Base-by-base conservation (phyloP, 1,140 invertebrate genomes). In the Diuraphis noxia region DNA sequence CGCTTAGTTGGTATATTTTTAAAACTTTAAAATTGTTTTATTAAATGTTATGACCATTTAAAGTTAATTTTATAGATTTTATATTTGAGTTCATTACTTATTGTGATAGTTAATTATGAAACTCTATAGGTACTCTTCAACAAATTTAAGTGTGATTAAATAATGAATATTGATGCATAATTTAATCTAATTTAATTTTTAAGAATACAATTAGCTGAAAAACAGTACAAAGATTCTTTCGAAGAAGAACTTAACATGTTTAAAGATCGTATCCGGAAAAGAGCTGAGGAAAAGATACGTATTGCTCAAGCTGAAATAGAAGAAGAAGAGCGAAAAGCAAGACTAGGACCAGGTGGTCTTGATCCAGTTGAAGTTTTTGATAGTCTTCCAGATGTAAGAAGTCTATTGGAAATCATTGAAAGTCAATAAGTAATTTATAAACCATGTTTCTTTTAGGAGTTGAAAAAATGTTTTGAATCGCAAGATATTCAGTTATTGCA, bases 361-460 rank as follows among this genome's bases (percentile, higher is more conserved):
- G 99, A 99, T 95, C 99, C 99, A 7, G 95, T 98, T 81, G 99
- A 99, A 95, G 99, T 99, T 0, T 98, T 99, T 94, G 98, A 99
- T 93, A 95, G 96, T 93, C 94, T 99, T 92, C 99, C 99, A 92
- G 96, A 98, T 94, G 97, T 98, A 94, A 94, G 94, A 93, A 49
- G 25, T 91, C 10, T 56, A 34, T 25, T 36, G 30, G 10, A 49
- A 52, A 81, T 92, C 36, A 49, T 36, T 21, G 10, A n/a, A 10
- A 1, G 8, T 40, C 9, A n/a, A 38, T 36, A 82, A 49, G 25
- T 82, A 30, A 49, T 91, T 34, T 21, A 43, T 63, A 8, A 46
- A 36, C 41, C 34, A 38, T 88, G 5, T 36, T 88, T 41, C 1
- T 92, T 82, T 49, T 93, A 96, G 96, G 94, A 96, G 92, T 93